Evolutionary conservation across 2,888 invertebrate species (phyloP).

Genomic region (Aleiodes leptofemur): DNA sequence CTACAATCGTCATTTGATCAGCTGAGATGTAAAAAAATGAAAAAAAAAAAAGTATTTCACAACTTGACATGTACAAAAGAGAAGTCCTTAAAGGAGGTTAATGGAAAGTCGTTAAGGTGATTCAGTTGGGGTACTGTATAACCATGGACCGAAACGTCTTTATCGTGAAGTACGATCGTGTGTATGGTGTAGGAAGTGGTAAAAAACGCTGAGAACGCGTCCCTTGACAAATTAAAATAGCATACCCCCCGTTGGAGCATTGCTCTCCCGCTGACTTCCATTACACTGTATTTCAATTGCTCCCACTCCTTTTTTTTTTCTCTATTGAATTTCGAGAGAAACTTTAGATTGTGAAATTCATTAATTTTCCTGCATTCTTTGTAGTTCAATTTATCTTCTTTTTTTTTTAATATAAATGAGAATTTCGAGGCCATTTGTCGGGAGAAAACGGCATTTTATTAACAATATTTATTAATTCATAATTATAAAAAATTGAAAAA

Average conservation of each 20-base stretch:
- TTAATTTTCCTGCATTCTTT: no score
- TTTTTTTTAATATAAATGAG: no score
- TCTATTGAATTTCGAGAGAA: no score
- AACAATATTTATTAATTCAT: no score
- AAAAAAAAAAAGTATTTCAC: slow-evolving; percentile 3
- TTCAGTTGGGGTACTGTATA: slow-evolving; percentile 20
- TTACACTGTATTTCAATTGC: slow-evolving; percentile 23
- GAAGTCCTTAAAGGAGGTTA: slow-evolving; percentile 40
- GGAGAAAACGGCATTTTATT: no score
- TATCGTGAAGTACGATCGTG: slow-evolving; percentile 51
- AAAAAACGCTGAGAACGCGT: slow-evolving; percentile 45
- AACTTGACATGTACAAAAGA: slow-evolving; percentile 30
- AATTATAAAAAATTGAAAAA: no score
- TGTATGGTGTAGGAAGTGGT: slow-evolving; percentile 40
- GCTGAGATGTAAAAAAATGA: not conserved
- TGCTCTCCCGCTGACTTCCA: slow-evolving; percentile 32
- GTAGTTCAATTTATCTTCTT: no score
- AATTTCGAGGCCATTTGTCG: no score
- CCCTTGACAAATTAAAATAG: slow-evolving; percentile 64
- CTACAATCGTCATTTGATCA: slow-evolving; percentile 21
- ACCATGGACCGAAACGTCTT: slow-evolving; percentile 53
- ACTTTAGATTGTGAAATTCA: no score
- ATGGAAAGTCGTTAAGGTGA: slow-evolving; percentile 52
- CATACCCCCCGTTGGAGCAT: slow-evolving; percentile 48
- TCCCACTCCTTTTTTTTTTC: no score